phyloP scores from a whole-genome alignment of 2,113 vertebrate species.

The Melospiza melodia region DNA sequence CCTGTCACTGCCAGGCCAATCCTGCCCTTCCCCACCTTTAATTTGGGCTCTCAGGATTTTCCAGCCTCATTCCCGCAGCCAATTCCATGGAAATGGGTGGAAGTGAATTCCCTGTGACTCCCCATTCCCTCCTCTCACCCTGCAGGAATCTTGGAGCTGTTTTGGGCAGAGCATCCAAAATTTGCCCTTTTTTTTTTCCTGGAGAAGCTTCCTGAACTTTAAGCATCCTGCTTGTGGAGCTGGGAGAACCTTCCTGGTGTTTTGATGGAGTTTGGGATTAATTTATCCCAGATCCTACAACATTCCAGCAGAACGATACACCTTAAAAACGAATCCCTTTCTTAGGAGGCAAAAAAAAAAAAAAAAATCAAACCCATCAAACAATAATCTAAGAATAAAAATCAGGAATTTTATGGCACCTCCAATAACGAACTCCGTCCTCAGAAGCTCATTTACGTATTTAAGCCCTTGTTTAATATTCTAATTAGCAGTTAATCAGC shows the following conservation, averaged over 20 bases:
- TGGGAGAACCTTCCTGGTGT: accelerated
- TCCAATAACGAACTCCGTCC: neutral
- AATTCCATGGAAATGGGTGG: neutral
- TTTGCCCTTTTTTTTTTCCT: neutral
- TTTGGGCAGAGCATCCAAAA: neutral
- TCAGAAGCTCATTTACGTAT: neutral
- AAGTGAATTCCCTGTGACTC: neutral
- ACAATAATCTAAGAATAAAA: neutral
- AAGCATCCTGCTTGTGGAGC: accelerated
- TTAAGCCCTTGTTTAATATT: slow-evolving; percentile 45
- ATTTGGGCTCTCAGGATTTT: neutral
- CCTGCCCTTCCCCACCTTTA: neutral
- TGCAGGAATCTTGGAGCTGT: neutral
- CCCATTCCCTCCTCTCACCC: accelerated
- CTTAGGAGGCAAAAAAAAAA: neutral
- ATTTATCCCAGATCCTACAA: accelerated
- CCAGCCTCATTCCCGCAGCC: neutral
- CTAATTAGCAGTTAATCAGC: slow-evolving; percentile 60
- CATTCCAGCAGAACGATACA: neutral
- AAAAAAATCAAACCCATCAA: neutral
- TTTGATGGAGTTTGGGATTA: accelerated
- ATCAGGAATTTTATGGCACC: neutral
- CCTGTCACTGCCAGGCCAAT: neutral
- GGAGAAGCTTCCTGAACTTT: neutral
- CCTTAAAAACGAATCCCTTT: neutral